Evolutionary conservation across 2,888 invertebrate genomes (phyloP).

Genomic region (Phengaris alcon): DNA sequence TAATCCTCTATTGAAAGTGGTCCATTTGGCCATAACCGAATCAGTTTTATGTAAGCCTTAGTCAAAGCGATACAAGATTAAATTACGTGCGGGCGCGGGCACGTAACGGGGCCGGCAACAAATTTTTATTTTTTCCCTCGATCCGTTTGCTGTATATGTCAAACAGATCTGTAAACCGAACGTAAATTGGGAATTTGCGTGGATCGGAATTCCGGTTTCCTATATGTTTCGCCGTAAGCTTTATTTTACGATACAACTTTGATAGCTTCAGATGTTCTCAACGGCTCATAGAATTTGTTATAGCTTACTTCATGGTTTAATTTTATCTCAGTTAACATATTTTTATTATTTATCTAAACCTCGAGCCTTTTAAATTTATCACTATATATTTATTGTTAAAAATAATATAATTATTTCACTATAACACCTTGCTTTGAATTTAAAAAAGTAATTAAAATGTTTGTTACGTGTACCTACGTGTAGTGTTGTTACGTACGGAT

Average conservation of each 20-base stretch:
- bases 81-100: slow-evolving; percentile 60
- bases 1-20: slow-evolving; percentile 19
- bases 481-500: not conserved
- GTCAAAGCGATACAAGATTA: slow-evolving; percentile 68
- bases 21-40: slow-evolving; percentile 33
- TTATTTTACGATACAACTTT: slow-evolving; percentile 34
- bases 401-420: no score
- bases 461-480: not conserved
- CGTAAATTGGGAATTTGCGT: slow-evolving; percentile 60
- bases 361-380: no score
- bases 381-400: no score
- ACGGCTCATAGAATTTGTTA: slow-evolving; percentile 2
- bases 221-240: slow-evolving; percentile 38
- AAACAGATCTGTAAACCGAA: slow-evolving; percentile 69
- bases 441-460: not conserved
- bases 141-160: slow-evolving; percentile 65
- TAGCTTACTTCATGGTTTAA: not conserved
- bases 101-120: slow-evolving; percentile 46
- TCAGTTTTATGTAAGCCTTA: slow-evolving; percentile 50
- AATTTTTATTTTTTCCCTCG: slow-evolving; percentile 52
- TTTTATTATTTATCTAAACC: no score
- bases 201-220: slow-evolving; percentile 51
- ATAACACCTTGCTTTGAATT: not conserved
- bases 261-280: slow-evolving; percentile 25
- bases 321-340: not conserved